These are phyloP conservation scores for Diadophis punctatus DNA, from an alignment of 2,113 vertebrate genomes.

Conservation along the genomic window DNA sequence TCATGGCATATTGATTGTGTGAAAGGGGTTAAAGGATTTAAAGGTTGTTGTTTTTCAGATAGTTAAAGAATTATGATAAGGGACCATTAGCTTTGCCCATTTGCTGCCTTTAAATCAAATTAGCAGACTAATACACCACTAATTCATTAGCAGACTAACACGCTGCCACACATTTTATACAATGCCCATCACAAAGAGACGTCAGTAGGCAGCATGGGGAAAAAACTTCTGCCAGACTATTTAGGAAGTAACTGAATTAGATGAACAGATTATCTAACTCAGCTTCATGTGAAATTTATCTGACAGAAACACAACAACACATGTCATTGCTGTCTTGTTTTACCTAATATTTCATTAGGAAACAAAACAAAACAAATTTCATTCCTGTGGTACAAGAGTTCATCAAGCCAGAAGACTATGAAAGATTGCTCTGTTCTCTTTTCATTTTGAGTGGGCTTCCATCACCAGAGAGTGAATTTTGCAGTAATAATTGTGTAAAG, in stretches of 20 bases:
- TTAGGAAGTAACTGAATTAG: background rate
- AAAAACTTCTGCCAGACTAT: background rate
- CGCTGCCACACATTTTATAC: background rate
- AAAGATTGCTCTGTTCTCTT: background rate
- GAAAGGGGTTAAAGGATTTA: background rate
- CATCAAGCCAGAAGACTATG: background rate
- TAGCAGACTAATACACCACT: background rate
- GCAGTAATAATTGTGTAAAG: background rate
- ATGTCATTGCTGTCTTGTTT: background rate
- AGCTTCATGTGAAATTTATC: background rate
- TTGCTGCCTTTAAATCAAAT: background rate
- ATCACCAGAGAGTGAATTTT: background rate
- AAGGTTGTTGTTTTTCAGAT: background rate
- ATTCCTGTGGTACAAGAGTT: background rate
- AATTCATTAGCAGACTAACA: background rate
- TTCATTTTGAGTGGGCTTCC: background rate
- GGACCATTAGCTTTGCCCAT: background rate
- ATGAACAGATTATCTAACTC: background rate
- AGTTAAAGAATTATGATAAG: background rate
- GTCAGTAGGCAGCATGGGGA: background rate
- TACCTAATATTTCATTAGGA: background rate
- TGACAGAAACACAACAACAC: background rate
- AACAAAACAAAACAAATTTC: background rate
- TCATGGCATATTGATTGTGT: background rate
- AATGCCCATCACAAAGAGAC: background rate